Conservation (phyloP, 2,797 vertebrate genomes). For the Limnodromus scolopaceus region DNA sequence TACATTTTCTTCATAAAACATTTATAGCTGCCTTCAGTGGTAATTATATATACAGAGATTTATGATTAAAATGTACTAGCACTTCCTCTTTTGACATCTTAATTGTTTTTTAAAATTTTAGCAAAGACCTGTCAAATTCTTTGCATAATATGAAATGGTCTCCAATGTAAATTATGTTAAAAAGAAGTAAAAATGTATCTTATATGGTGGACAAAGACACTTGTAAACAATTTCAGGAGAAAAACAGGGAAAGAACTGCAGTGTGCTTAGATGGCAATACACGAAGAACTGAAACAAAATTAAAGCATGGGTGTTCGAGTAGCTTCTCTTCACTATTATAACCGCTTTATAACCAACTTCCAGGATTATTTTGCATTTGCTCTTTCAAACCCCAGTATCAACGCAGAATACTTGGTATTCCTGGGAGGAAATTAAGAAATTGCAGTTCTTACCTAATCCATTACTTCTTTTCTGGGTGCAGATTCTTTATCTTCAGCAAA, state of each 20-base stretch:
- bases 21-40: constrained; percentile 73
- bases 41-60: constrained; percentile 77
- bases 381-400: not conserved
- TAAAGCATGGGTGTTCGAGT: not conserved
- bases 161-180: constrained; percentile 59
- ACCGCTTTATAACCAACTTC: not conserved
- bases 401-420: not conserved
- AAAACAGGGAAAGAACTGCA: constrained; percentile 8
- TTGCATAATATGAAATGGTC: constrained; percentile 65
- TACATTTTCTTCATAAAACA: constrained; percentile 73
- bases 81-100: constrained; percentile 75
- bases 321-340: not conserved
- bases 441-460: not conserved
- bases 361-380: not conserved
- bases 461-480: not conserved
- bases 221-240: constrained; percentile 45
- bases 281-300: not conserved
- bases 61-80: constrained; percentile 72
- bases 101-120: constrained; percentile 76
- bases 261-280: not conserved
- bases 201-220: constrained; percentile 33
- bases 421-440: not conserved
- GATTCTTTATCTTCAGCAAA: not conserved
- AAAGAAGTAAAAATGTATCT: constrained; percentile 47
- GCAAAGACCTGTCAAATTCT: constrained; percentile 72